Base-by-base conservation (phyloP, 2,888 invertebrate species). In the Dynastes tityus region DNA sequence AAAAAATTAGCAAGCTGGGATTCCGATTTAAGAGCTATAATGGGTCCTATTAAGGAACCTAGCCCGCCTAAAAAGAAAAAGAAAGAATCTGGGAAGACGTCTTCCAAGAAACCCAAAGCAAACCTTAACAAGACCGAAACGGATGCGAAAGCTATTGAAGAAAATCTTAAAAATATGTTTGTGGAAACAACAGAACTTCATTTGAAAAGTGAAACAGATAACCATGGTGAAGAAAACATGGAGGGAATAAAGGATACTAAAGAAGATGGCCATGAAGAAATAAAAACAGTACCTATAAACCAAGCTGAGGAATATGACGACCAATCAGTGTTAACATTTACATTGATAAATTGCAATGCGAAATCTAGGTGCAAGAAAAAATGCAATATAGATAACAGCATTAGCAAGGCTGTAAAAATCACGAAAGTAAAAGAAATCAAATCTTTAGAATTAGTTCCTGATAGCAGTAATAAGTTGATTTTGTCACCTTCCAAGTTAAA, bases 401-500 rank as follows among this genome's bases (percentile, higher is more conserved):
- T 76, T 22, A 81, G 81, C 64, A 83, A 84, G 58, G 78, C 61
- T 8, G 64, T 73, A 8, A 70, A 64, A 32, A 64, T 81, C 2
- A 81, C 81, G n/a, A 81, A 79, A 29, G 79, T 81, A n/a, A 82
- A 82, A 40, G 82, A 83, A 78, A 80, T 82, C 16, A 82, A 82
- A 73, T 78, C 77, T 51, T 71, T 82, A 22, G 81, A 82, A 71
- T 76, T 81, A 32, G 51, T 80, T 11, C 80, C 80, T 13, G 83
- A 84, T 58, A 64, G 68, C 22, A 79, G 79, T 55, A 81, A 80
- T 67, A 82, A 81, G 51, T 77, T 83, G 68, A 80, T 86, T 63
- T 76, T 85, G 2, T 86, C 85, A 0, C 86, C 86, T n/a, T 85
- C 85, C 1, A 86, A 86, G 80, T 79, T 85, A 64, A 86, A 84